phyloP scores from a whole-genome alignment of 1,140 invertebrate species.

The Magallana angulata region DNA sequence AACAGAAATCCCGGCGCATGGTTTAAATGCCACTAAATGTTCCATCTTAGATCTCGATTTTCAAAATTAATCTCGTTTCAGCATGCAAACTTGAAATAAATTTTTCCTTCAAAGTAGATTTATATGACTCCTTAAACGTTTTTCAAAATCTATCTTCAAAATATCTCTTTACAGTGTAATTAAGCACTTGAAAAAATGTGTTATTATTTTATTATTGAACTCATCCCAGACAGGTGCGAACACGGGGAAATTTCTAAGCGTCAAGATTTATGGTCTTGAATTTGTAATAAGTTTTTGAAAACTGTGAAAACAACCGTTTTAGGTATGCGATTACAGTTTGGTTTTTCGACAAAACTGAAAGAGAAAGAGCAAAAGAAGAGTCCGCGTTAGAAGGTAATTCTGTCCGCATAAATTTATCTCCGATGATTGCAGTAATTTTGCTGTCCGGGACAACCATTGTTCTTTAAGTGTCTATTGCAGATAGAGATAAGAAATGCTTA shows the following conservation, averaged over 20 bases:
- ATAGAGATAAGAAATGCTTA: neutral
- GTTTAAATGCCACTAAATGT: no score
- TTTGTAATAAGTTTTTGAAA: neutral
- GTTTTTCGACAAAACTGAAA: slow-evolving; percentile 53
- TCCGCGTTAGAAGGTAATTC: slow-evolving; percentile 12
- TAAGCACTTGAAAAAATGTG: neutral
- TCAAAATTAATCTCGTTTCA: no score
- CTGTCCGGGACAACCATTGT: neutral
- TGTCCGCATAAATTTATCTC: neutral
- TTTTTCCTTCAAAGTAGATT: neutral
- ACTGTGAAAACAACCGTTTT: neutral
- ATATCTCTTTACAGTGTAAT: neutral
- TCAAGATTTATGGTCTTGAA: neutral
- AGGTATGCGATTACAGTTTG: slow-evolving; percentile 54
- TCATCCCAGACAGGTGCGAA: neutral
- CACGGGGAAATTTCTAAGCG: neutral
- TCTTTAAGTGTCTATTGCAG: neutral
- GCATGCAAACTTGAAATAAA: neutral
- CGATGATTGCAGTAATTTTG: neutral
- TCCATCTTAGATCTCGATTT: no score
- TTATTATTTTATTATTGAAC: neutral
- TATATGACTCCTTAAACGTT: neutral
- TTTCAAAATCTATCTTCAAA: neutral
- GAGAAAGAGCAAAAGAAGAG: slow-evolving; percentile 41
- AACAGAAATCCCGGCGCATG: no score